Conservation (phyloP, 2,888 invertebrate species). For the Cacoxenus indagator region DNA sequence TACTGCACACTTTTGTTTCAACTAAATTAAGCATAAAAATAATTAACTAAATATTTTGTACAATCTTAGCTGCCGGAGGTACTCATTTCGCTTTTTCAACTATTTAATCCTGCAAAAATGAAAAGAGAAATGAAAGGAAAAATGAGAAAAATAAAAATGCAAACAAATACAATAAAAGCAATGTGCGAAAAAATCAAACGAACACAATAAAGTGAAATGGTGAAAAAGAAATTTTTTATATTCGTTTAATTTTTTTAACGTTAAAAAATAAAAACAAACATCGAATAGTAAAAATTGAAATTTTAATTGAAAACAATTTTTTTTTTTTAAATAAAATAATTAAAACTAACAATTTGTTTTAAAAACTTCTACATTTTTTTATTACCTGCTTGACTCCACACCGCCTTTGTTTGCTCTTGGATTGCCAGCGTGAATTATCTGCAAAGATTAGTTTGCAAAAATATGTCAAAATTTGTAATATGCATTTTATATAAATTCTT, state of each 20-base stretch:
- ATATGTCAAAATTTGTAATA: too few species aligned
- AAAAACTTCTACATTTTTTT: not conserved
- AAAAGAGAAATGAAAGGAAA: conserved; percentile 34
- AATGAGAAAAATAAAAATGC: conserved; percentile 34
- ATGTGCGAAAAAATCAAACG: not conserved
- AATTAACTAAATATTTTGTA: conserved; percentile 56
- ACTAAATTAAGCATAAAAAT: conserved; percentile 48
- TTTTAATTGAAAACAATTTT: not conserved
- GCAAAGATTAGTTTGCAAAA: conserved; percentile 63
- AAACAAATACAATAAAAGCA: not conserved
- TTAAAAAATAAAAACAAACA: conserved; percentile 7
- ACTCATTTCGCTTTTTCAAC: conserved; percentile 12
- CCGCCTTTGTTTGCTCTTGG: conserved; percentile 72
- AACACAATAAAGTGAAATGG: too few species aligned
- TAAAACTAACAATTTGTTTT: not conserved
- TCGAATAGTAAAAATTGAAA: conserved; percentile 7
- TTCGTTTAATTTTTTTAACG: too few species aligned
- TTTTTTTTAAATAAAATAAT: not conserved
- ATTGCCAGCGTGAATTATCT: conserved; percentile 77
- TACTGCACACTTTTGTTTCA: conserved; percentile 6
- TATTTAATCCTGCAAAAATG: conserved; percentile 55
- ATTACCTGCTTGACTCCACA: conserved; percentile 74
- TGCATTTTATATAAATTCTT: too few species aligned
- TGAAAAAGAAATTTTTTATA: too few species aligned
- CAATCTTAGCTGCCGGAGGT: conserved; percentile 39